phyloP scores from a whole-genome alignment of 2,113 vertebrate genomes.

The Axis porcinus region DNA sequence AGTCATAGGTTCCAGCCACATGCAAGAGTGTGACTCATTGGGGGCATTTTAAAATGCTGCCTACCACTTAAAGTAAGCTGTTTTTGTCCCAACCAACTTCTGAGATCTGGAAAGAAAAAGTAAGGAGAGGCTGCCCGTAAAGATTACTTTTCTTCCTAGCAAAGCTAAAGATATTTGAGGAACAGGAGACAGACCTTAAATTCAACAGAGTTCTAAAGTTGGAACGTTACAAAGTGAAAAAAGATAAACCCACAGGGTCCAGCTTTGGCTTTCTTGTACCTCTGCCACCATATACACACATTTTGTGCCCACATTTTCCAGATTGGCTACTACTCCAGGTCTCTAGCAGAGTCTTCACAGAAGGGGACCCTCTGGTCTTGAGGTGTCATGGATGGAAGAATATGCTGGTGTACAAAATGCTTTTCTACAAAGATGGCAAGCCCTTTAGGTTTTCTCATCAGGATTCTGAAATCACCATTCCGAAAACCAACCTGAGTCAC shows the following conservation, averaged over 20 bases:
- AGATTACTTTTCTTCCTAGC: background rate
- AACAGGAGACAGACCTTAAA: background rate
- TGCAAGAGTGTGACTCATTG: background rate
- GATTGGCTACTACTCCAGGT: slow-evolving; percentile 62
- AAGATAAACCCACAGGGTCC: background rate
- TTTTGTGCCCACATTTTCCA: background rate
- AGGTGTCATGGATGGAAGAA: slow-evolving; percentile 56
- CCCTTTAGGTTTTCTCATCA: background rate
- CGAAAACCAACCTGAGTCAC: slow-evolving; percentile 23
- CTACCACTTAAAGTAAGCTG: background rate
- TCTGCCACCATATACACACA: background rate
- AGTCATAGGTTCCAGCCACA: background rate
- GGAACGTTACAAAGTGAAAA: background rate
- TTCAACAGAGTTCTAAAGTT: background rate
- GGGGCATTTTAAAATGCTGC: background rate
- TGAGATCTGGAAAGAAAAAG: background rate
- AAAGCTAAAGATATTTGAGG: background rate
- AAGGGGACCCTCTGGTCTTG: slow-evolving; percentile 56
- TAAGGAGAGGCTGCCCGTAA: background rate
- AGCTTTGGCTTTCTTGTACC: background rate
- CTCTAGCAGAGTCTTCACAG: slow-evolving; percentile 17
- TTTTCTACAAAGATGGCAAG: slow-evolving; percentile 53
- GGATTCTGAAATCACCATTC: background rate
- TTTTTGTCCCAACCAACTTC: background rate
- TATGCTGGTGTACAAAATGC: background rate